Percentiles rank a stretch among this genome's conserved stretches.
phyloP scores from a whole-genome alignment of 2,113 vertebrate species.

The Tautogolabrus adspersus region DNA sequence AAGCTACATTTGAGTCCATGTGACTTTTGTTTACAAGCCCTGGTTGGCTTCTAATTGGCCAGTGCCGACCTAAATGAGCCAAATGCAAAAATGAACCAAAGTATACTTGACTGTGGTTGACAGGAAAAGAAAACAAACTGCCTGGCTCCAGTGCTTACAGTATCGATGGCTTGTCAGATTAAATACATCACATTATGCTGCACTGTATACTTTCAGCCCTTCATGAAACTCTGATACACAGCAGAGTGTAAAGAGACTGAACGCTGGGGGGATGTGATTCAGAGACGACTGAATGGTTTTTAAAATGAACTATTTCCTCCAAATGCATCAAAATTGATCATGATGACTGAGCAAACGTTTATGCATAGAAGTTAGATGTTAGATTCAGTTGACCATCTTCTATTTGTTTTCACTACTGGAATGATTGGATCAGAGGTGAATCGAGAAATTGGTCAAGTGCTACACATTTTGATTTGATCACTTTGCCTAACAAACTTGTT shows the following conservation, averaged over 20 bases:
- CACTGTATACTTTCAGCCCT: slow-evolving; percentile 12
- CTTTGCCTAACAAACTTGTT: slow-evolving; percentile 47
- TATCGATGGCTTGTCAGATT: slow-evolving; percentile 53
- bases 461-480: slow-evolving; percentile 27
- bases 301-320: background rate
- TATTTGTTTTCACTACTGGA: background rate
- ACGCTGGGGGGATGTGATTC: slow-evolving; percentile 7
- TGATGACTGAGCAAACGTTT: slow-evolving; percentile 33
- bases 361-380: background rate
- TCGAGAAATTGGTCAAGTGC: slow-evolving; percentile 2
- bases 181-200: slow-evolving; percentile 51
- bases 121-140: slow-evolving; percentile 45
- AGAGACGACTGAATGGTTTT: slow-evolving; percentile 11
- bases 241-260: background rate
- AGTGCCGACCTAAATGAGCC: slow-evolving; percentile 43
- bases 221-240: slow-evolving; percentile 16
- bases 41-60: slow-evolving; percentile 63
- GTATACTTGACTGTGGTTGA: slow-evolving; percentile 36
- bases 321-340: slow-evolving; percentile 7
- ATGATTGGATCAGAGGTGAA: slow-evolving; percentile 6
- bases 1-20: slow-evolving; percentile 45
- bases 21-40: slow-evolving; percentile 61
- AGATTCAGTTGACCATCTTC: background rate
- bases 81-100: slow-evolving; percentile 45
- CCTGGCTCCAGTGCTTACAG: slow-evolving; percentile 9